Conservation (phyloP, 2,888 invertebrate genomes). For the Podotricha telesiphe region DNA sequence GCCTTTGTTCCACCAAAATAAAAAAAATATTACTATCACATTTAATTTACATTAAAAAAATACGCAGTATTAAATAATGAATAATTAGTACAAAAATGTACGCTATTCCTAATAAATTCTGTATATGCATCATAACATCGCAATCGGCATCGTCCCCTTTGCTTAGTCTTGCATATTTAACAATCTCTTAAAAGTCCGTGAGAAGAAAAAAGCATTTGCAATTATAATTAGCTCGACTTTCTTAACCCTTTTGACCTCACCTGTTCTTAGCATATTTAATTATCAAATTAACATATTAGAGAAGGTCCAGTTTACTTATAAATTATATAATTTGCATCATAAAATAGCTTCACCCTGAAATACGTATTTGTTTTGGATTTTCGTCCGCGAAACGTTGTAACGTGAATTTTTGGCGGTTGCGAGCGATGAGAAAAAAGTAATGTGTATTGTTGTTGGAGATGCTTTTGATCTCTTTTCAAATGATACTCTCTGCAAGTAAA, state of each 20-base stretch:
- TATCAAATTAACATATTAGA: conserved; percentile 53
- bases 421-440: conserved; percentile 17
- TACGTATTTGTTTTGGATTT: conserved; percentile 35
- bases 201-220: conserved; percentile 62
- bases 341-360: conserved; percentile 34
- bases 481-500: background rate
- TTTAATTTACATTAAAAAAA: background rate
- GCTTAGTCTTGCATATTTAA: conserved; percentile 24
- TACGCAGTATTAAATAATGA: background rate
- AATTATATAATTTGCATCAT: conserved; percentile 48
- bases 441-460: conserved; percentile 5
- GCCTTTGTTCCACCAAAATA: no score
- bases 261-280: conserved; percentile 64
- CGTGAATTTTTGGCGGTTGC: conserved; percentile 34
- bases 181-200: conserved; percentile 46
- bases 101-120: background rate
- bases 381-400: conserved; percentile 35
- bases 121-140: background rate
- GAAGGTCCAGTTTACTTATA: conserved; percentile 54
- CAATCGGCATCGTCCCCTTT: conserved; percentile 5
- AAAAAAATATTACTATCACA: background rate
- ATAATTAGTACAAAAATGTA: background rate
- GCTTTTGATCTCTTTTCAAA: conserved; percentile 21
- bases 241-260: conserved; percentile 77
- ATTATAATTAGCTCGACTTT: conserved; percentile 57